Conservation (phyloP, 2,888 invertebrate genomes). For the Epiblema foenella region DNA sequence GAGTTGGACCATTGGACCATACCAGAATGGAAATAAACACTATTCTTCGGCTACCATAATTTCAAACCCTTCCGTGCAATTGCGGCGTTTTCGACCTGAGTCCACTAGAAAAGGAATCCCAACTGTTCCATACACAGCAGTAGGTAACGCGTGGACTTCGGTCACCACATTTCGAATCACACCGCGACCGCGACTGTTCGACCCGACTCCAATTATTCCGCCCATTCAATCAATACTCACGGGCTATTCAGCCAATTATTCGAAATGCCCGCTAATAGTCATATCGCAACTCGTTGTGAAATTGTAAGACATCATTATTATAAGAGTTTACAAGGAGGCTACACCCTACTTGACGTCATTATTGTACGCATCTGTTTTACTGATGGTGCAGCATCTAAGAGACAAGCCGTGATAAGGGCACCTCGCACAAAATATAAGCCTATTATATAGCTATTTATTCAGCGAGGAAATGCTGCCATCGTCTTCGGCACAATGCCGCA, state of each 20-base stretch:
- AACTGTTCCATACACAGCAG: not conserved
- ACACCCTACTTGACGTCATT: too few relatives aligned
- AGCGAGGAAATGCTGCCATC: too few relatives aligned
- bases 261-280: slow-evolving; percentile 10
- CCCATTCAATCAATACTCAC: slow-evolving; percentile 26
- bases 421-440: too few relatives aligned
- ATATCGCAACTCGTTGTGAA: not conserved
- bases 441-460: too few relatives aligned
- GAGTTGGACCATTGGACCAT: too few relatives aligned
- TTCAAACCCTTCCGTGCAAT: not conserved
- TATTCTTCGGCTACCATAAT: not conserved
- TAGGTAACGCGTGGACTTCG: slow-evolving; percentile 13
- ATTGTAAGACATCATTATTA: not conserved
- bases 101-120: not conserved
- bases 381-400: too few relatives aligned
- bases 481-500: too few relatives aligned
- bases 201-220: slow-evolving; percentile 26
- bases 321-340: not conserved
- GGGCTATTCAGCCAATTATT: slow-evolving; percentile 21
- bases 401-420: too few relatives aligned
- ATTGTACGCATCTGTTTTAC: too few relatives aligned
- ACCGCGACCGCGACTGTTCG: slow-evolving; percentile 26
- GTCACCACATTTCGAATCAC: slow-evolving; percentile 24
- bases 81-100: not conserved
- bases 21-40: too few relatives aligned